Percentiles rank a stretch among this genome's conserved stretches.
Evolutionary conservation across 2,113 vertebrate genomes (phyloP).

Genomic region (Poecile atricapillus): DNA sequence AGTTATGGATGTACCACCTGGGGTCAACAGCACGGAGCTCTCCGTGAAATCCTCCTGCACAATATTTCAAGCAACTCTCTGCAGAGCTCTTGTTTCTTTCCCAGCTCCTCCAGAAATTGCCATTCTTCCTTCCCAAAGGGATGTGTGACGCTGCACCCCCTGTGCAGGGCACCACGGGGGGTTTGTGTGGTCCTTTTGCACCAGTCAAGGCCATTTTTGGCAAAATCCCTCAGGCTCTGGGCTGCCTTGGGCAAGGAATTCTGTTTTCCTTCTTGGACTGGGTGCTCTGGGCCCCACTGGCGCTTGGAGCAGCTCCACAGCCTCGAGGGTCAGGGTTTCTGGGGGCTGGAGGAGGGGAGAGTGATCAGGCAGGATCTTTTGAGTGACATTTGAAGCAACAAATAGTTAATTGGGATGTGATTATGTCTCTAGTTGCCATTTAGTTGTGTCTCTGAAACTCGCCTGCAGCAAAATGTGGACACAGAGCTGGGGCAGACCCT

Average conservation of each 20-base stretch:
- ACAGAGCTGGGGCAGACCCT: not conserved
- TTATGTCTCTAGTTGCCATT: not conserved
- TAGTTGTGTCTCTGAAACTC: not conserved
- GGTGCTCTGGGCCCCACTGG: not conserved
- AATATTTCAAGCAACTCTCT: not conserved
- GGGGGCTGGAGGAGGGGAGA: not conserved
- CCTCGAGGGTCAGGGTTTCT: not conserved
- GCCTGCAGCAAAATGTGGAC: no score
- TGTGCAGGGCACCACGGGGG: rapidly evolving
- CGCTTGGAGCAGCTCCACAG: not conserved
- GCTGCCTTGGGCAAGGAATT: not conserved
- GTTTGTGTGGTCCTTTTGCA: not conserved
- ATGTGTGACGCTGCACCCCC: rapidly evolving
- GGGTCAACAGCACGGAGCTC: slow-evolving; percentile 48
- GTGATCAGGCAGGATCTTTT: not conserved
- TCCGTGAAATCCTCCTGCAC: not conserved
- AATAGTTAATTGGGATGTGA: not conserved
- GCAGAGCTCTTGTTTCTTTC: not conserved
- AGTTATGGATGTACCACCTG: slow-evolving; percentile 44
- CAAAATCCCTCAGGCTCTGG: not conserved
- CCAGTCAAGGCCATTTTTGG: not conserved
- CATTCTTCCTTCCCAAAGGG: not conserved
- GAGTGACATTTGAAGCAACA: not conserved
- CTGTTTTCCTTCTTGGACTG: not conserved
- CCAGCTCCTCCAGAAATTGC: not conserved